Evolutionary conservation across 64 coral and sea anemone species (phyloP).

Genomic region (Montipora sp.): DNA sequence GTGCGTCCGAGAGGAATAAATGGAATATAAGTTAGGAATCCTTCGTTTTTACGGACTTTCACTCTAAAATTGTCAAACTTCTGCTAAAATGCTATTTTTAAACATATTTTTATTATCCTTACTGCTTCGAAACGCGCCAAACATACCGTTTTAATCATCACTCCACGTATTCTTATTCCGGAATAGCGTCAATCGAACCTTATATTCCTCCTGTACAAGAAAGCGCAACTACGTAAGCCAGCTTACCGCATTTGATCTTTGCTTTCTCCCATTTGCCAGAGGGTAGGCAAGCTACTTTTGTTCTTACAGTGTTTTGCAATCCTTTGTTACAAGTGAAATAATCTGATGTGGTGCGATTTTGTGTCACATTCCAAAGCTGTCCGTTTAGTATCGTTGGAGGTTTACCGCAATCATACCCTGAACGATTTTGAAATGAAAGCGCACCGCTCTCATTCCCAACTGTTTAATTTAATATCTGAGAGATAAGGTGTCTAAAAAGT

Average conservation of each 20-base stretch:
- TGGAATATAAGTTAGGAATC: too few relatives aligned
- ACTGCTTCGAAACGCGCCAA: too few relatives aligned
- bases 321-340: constrained; percentile 10
- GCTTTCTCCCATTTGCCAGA: constrained; percentile 27
- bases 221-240: neutral
- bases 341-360: neutral
- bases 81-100: too few relatives aligned
- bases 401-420: neutral
- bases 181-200: too few relatives aligned
- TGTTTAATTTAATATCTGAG: too few relatives aligned
- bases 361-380: neutral
- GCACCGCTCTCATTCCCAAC: neutral
- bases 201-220: too few relatives aligned
- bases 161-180: too few relatives aligned
- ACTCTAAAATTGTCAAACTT: too few relatives aligned
- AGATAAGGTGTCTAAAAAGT: neutral
- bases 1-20: too few relatives aligned
- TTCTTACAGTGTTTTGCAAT: neutral
- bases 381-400: neutral
- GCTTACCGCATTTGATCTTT: constrained; percentile 17
- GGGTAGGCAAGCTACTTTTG: neutral
- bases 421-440: neutral
- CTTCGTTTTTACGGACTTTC: too few relatives aligned
- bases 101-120: too few relatives aligned
- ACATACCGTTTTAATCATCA: too few relatives aligned